Evolutionary conservation across 92 coral and sea anemone genomes (phyloP), one percentile per base, ranked within the genome.

Genomic region (Porites evermanni): DNA sequence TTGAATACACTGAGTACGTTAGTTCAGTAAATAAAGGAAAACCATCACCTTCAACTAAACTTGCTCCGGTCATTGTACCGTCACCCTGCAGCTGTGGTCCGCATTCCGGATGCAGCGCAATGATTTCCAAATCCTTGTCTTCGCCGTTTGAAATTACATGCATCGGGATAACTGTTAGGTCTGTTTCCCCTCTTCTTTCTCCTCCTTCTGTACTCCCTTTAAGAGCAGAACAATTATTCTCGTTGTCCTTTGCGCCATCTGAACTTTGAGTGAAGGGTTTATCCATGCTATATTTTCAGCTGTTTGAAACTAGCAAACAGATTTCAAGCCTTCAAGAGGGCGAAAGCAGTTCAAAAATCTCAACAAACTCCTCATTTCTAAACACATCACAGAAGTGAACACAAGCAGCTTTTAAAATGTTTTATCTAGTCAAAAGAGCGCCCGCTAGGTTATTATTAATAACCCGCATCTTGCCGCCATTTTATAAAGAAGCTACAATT

Each of bases 21-120:
- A 23, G 17, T 66, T 16, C 70, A 16, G 17, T 9, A 66, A 66
- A 66, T 9, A 18, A 16, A 23, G 6, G 70, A 66, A 66, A 72
- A 72, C 60, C 10, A 26, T n/a, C 70, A 81, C 85, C 85, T 69
- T 70, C 68, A 21, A 67, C 85, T 54, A 71, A 69, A 68, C 26
- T 69, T 19, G 85, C 26, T 10, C 50, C 67, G 17, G 32, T 23
- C 58, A 17, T 19, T 11, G 85, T 26, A 6, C n/a, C 64, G 4
- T 54, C 77, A 56, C 61, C 1, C 2, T 11, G 61, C 75, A 80
- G 66, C 84, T 26, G 47, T 69, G 12, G 85, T 38, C 85, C 77
- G 20, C 76, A 18, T 53, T 54, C 78, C 56, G 77, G 64, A 26
- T 81, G 64, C 44, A 81, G 59, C 38, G 67, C 56, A 26, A 81